Percentiles rank a stretch among this genome's conserved stretches.
phyloP scores from a whole-genome alignment of 2,888 invertebrate genomes.

The Epicampocera succincta region DNA sequence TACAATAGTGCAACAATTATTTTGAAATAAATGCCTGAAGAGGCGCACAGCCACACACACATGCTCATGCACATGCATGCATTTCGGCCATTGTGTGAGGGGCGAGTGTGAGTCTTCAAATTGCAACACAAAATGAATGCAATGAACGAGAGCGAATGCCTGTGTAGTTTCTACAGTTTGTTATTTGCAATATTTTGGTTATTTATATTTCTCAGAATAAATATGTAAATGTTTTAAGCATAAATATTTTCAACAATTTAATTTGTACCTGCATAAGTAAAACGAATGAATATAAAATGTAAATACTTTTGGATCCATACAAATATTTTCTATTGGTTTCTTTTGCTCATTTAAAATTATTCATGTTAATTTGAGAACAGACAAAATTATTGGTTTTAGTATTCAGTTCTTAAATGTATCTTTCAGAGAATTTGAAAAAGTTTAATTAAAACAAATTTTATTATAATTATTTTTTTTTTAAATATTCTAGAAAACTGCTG shows the following conservation, averaged over 20 bases:
- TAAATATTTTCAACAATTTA: not conserved
- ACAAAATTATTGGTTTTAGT: no score
- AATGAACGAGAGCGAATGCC: slow-evolving; percentile 5
- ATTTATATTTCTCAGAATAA: slow-evolving; percentile 20
- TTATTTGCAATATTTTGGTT: slow-evolving; percentile 30
- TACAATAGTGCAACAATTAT: slow-evolving; percentile 11
- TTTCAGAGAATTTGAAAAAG: not conserved
- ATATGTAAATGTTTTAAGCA: no score
- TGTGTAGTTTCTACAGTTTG: not conserved
- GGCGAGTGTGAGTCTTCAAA: not conserved
- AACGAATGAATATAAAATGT: slow-evolving; percentile 9
- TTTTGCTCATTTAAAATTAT: slow-evolving; percentile 12
- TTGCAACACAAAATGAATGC: slow-evolving; percentile 12
- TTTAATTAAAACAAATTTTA: no score
- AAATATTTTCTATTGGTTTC: slow-evolving; percentile 19
- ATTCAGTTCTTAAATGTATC: not conserved
- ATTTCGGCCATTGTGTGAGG: no score
- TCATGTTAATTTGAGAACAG: not conserved
- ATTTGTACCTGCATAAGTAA: not conserved
- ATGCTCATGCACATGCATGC: no score
- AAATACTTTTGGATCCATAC: slow-evolving; percentile 25
- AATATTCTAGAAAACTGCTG: no score
- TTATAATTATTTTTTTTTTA: no score
- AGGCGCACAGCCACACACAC: not conserved
- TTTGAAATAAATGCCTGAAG: slow-evolving; percentile 33